A percentile compares a stretch with the other conserved stretches of the same genome.
phyloP scores from a whole-genome alignment of 2,797 vertebrate species.

The Chloroceryle amazona region DNA sequence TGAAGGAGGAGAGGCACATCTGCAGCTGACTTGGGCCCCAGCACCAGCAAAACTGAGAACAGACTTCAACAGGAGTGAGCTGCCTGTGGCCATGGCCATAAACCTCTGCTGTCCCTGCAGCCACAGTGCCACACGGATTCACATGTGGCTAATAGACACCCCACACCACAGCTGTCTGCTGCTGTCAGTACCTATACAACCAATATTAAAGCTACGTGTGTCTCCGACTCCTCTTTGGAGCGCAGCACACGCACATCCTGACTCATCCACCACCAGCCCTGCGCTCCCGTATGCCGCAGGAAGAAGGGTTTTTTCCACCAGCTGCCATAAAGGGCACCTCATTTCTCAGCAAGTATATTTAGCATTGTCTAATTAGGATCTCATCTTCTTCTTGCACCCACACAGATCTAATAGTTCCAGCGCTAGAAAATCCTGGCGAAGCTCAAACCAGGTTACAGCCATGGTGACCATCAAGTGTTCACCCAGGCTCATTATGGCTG shows the following conservation, averaged over 20 bases:
- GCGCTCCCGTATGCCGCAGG: background rate
- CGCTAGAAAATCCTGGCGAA: background rate
- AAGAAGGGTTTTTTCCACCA: background rate
- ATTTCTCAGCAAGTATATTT: background rate
- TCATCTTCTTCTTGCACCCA: background rate
- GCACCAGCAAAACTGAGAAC: background rate
- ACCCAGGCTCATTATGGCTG: background rate
- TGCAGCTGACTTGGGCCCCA: background rate
- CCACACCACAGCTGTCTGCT: rapidly evolving
- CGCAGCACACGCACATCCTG: background rate
- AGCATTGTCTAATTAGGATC: background rate
- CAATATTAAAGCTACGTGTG: rapidly evolving
- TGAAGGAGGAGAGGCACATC: background rate
- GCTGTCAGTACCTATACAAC: rapidly evolving
- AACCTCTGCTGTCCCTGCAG: background rate
- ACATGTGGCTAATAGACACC: rapidly evolving
- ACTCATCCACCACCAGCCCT: rapidly evolving
- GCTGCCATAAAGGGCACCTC: rapidly evolving
- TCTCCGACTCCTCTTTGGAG: background rate
- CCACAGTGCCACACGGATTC: background rate
- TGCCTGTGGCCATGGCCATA: rapidly evolving
- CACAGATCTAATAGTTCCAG: background rate
- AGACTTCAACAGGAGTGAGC: background rate
- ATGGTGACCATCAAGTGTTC: rapidly evolving
- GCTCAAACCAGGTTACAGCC: background rate